These are phyloP conservation scores for Sebastes steindachneri DNA, from an alignment of 2,797 vertebrate genomes.

Conservation along the genomic window DNA sequence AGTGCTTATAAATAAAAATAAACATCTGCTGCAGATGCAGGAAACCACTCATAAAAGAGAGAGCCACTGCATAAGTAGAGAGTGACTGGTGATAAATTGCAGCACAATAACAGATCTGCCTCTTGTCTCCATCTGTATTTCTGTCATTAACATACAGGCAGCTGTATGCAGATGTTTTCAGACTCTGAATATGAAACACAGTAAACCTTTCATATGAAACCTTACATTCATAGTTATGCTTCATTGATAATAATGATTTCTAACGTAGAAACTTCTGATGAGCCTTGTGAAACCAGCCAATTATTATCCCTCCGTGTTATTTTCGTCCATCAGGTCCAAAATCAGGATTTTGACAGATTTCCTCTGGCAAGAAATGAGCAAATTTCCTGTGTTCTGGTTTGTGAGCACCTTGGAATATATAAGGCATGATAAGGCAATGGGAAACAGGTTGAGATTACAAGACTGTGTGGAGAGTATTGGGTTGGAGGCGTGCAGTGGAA, in stretches of 20 bases:
- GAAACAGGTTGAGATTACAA: conserved; percentile 49
- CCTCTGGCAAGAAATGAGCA: conserved; percentile 39
- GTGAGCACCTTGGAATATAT: conserved; percentile 51
- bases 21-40: conserved; percentile 45
- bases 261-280: conserved; percentile 26
- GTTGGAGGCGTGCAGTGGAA: conserved; percentile 28
- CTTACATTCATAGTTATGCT: neutral
- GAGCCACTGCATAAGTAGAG: conserved; percentile 39
- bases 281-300: neutral
- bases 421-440: conserved; percentile 33
- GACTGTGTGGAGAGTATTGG: conserved; percentile 32
- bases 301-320: conserved; percentile 31
- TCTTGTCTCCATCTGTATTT: neutral
- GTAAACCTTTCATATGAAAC: neutral
- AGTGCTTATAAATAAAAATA: conserved; percentile 47
- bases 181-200: conserved; percentile 7
- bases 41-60: conserved; percentile 58
- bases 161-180: conserved; percentile 28
- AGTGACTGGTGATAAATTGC: conserved; percentile 31
- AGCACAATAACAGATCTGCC: conserved; percentile 25
- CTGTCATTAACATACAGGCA: neutral
- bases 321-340: conserved; percentile 43
- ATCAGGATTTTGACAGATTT: conserved; percentile 58
- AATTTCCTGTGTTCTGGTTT: conserved; percentile 57
- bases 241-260: conserved; percentile 17